These are phyloP conservation scores for Phoenoteleia sp. DNA, from an alignment of 2,888 invertebrate genomes.

Conservation along the genomic window DNA sequence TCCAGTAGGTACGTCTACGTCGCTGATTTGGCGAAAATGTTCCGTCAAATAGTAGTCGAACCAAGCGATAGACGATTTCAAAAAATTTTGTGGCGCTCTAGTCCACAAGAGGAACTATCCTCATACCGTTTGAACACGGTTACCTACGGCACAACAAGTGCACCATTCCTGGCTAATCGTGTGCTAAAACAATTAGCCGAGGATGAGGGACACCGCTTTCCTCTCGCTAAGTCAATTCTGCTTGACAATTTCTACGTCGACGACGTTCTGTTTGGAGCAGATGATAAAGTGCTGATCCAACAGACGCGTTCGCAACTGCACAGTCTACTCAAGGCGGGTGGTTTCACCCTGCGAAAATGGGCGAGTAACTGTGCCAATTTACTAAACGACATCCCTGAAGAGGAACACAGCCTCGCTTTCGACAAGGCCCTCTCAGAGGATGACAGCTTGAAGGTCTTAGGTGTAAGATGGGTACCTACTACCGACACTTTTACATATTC, in stretches of 20 bases:
- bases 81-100: not conserved
- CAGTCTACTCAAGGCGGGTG: conserved; percentile 6
- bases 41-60: no score
- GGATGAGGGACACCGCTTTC: not conserved
- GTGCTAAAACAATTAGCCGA: not conserved
- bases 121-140: conserved; percentile 31
- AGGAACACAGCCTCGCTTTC: not conserved
- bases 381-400: not conserved
- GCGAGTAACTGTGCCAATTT: not conserved
- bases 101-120: no score
- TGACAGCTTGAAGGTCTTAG: not conserved
- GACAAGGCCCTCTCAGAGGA: not conserved
- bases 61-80: not conserved
- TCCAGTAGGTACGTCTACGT: not conserved
- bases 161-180: no score
- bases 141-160: conserved; percentile 25
- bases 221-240: not conserved
- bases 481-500: no score
- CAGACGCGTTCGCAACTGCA: not conserved
- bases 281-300: not conserved
- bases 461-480: not conserved
- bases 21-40: not conserved
- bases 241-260: conserved; percentile 7
- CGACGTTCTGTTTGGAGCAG: not conserved
- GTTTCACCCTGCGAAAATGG: conserved; percentile 9